Base-by-base conservation (phyloP, 2,797 vertebrate species). In the Uromys caudimaculatus region DNA sequence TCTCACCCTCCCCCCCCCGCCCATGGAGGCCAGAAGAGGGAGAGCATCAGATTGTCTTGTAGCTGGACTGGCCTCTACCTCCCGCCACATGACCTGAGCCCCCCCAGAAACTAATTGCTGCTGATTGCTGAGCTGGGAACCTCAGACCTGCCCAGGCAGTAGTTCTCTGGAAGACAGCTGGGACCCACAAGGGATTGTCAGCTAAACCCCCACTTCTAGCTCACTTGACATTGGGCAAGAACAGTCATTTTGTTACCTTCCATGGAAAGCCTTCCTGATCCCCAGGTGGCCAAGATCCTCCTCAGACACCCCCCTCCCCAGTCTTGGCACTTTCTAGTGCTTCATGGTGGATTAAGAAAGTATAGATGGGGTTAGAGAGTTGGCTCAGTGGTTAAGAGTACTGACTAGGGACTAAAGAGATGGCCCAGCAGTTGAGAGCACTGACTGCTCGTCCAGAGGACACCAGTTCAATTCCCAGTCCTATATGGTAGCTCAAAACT, bases 161-260 rank as follows among this genome's bases (percentile, higher is more conserved):
- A 23, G 38, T 14, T 95, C 41, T 90, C 0, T 0, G 92, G 81
- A 95, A 54, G 64, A 7, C 16, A 35, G 73, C 90, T 95, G 69
- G 11, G 10, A 3, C 67, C 52, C 2, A 1, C 16, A 0, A 64
- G 62, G 8, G 88, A 92, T 44, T 86, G 92, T 89, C 92, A 1
- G 58, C 77, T 17, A 0, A 8, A 10, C 50, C 64, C 38, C 1
- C 11, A 62, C 47, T 94, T 75, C 52, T 4, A 4, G 81, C 71
- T 21, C 10, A 12, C 56, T 32, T 41, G 29, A 41, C 29, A 0
- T 41, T 29, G 0, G 0, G 9, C 24, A 1, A 1, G 9, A 56
- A 41, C 10, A 0, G 52, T 73, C 86, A 52, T 2, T 89, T 44
- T 16, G 2, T 19, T 16, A 10, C 41, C 84, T 67, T 41, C 75